Conservation (phyloP, 2,113 vertebrate species). For the Pomatostomus ruficeps region DNA sequence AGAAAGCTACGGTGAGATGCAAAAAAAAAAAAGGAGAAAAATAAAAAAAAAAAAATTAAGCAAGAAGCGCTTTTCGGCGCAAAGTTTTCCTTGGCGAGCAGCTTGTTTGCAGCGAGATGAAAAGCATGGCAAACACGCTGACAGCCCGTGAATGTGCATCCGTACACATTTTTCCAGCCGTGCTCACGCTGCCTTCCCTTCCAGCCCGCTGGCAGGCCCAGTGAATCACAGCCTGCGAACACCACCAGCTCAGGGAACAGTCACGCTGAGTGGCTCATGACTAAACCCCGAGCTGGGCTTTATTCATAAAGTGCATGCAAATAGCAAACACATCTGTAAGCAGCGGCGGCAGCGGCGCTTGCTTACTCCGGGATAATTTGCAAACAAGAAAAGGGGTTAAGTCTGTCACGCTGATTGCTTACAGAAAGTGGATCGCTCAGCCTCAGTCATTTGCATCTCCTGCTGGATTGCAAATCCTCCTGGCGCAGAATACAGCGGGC, state of each 20-base stretch:
- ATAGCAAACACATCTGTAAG: slow-evolving; percentile 51
- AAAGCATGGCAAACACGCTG: background rate
- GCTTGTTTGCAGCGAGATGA: background rate
- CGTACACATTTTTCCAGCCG: background rate
- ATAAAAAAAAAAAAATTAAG: accelerated
- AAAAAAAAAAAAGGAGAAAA: too few relatives aligned
- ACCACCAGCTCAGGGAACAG: background rate
- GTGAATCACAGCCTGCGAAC: slow-evolving; percentile 31
- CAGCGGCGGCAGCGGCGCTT: background rate
- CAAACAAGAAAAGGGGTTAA: slow-evolving; percentile 55
- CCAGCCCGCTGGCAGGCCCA: background rate
- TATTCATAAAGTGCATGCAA: slow-evolving; percentile 50
- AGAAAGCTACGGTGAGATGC: too few relatives aligned
- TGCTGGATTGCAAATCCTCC: slow-evolving; percentile 34
- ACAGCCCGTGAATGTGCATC: background rate
- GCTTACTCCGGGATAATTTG: background rate
- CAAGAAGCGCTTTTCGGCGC: background rate
- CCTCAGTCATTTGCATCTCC: slow-evolving; percentile 46
- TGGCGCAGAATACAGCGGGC: slow-evolving; percentile 24
- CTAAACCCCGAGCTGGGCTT: slow-evolving; percentile 20
- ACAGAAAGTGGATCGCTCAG: slow-evolving; percentile 44
- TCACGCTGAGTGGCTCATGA: slow-evolving; percentile 42
- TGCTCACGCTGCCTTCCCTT: background rate
- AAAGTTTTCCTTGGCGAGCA: background rate
- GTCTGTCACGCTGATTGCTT: slow-evolving; percentile 44